phyloP scores from a whole-genome alignment of 2,113 vertebrate species.

The Cettia cetti region DNA sequence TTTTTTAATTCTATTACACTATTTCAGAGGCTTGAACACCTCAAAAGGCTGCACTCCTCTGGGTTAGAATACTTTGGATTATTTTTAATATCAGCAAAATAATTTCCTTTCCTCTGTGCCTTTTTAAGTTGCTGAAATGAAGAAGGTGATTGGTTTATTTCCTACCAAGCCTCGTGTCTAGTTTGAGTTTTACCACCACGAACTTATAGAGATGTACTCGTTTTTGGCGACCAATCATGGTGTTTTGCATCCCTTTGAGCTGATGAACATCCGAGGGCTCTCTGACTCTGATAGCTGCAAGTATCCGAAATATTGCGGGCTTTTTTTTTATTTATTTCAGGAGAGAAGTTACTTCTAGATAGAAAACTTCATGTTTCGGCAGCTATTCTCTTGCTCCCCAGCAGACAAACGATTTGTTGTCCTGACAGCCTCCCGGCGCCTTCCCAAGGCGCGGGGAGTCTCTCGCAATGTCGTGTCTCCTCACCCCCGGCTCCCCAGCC shows the following conservation, averaged over 20 bases:
- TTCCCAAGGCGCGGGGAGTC: neutral
- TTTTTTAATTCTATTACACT: neutral
- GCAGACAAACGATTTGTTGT: neutral
- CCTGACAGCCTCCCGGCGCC: neutral
- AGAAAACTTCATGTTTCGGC: neutral
- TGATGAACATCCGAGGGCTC: neutral
- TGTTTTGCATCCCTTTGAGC: neutral
- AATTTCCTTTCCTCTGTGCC: neutral
- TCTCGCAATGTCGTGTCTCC: neutral
- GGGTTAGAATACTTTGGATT: neutral
- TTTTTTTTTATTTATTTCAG: neutral
- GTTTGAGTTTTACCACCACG: neutral
- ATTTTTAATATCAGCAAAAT: neutral
- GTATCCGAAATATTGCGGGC: neutral
- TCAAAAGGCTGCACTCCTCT: neutral
- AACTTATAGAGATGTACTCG: neutral
- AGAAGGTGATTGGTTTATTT: neutral
- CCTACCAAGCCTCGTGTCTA: neutral
- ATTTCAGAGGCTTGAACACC: neutral
- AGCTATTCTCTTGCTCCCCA: neutral
- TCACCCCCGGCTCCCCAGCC: neutral
- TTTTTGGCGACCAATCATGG: neutral
- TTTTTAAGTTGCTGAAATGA: neutral
- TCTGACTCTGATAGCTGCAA: neutral
- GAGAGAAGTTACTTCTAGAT: neutral